Conservation (phyloP, 2,113 vertebrate species). For the Rhizomys pruinosus region DNA sequence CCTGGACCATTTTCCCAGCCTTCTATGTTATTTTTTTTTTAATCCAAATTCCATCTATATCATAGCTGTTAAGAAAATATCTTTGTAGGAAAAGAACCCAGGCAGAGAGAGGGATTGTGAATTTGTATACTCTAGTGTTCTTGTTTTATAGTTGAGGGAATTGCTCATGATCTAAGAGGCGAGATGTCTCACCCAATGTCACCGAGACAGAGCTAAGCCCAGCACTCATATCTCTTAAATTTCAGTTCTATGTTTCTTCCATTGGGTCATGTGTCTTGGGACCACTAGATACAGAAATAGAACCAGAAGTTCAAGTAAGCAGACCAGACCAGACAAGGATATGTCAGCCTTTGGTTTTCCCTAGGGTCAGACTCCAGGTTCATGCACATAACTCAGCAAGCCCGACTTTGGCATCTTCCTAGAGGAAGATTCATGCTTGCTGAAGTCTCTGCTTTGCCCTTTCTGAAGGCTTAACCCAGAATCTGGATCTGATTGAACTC, state of each 20-base stretch:
- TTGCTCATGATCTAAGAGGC: conserved; percentile 36
- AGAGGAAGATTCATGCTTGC: background rate
- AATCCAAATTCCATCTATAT: conserved; percentile 33
- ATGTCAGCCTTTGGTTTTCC: conserved; percentile 52
- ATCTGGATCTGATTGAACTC: conserved; percentile 42
- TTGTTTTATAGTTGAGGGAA: conserved; percentile 16
- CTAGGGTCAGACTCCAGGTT: conserved; percentile 28
- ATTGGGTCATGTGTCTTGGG: conserved; percentile 21
- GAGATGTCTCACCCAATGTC: background rate
- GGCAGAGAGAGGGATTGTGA: background rate
- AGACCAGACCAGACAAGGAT: conserved; percentile 30
- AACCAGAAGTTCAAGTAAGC: conserved; percentile 43
- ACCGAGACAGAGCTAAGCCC: background rate
- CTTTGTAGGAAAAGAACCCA: conserved; percentile 33
- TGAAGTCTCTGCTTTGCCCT: background rate
- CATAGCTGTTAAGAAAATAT: conserved; percentile 41
- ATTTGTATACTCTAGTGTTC: background rate
- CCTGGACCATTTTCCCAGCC: no score
- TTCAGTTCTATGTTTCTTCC: conserved; percentile 33
- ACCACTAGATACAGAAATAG: conserved; percentile 41
- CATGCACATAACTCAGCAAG: background rate
- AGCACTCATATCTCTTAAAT: conserved; percentile 15
- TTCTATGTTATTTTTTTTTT: background rate
- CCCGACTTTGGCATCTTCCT: background rate
- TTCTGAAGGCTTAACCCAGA: background rate